Evolutionary conservation across 2,797 vertebrate species (phyloP).

Genomic region (Mus caroli): DNA sequence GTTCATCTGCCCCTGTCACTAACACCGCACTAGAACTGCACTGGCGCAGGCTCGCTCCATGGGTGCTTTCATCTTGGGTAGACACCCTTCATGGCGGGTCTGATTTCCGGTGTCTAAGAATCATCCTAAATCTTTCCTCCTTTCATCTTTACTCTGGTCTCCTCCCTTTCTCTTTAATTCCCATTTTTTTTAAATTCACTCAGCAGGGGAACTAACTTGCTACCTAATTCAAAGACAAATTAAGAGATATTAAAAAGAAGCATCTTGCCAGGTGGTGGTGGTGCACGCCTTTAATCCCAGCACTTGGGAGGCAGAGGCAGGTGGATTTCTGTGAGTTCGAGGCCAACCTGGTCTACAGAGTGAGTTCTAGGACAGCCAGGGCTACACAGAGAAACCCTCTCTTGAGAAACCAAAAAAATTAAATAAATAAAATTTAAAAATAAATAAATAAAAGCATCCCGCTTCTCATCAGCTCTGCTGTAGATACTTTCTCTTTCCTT

Average conservation of each 20-base stretch:
- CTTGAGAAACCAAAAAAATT: neutral
- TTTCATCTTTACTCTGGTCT: neutral
- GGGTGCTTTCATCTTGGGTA: neutral
- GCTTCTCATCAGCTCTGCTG: neutral
- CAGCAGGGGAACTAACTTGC: constrained; percentile 19
- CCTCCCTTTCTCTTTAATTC: neutral
- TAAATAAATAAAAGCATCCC: neutral
- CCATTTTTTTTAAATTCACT: neutral
- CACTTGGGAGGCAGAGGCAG: neutral
- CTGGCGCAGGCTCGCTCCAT: neutral
- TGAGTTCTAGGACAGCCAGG: neutral
- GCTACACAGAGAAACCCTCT: neutral
- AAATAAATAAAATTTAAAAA: neutral
- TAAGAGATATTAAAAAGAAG: neutral
- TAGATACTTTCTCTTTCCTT: neutral
- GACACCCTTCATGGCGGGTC: neutral
- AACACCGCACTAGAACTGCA: neutral
- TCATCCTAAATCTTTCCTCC: neutral
- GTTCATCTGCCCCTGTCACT: neutral
- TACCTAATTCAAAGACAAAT: constrained; percentile 18
- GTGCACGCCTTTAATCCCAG: neutral
- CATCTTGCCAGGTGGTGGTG: neutral
- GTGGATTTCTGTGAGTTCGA: neutral
- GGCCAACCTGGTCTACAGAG: neutral
- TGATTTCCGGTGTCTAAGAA: constrained; percentile 19